Percentiles rank a stretch among this genome's conserved stretches.
phyloP scores from a whole-genome alignment of 2,797 vertebrate genomes.

The Thaleichthys pacificus region DNA sequence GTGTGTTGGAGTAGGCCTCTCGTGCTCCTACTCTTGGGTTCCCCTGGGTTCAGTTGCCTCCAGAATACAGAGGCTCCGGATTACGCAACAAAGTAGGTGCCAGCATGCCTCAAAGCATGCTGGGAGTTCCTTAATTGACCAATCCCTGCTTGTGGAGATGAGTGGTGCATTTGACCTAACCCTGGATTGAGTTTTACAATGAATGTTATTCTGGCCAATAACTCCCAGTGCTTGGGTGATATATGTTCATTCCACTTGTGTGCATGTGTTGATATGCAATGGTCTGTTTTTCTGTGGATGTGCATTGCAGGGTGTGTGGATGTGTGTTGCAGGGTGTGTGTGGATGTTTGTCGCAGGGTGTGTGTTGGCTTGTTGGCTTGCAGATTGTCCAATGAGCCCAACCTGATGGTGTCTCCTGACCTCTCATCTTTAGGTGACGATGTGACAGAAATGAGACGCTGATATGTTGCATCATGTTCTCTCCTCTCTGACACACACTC shows the following conservation, averaged over 20 bases:
- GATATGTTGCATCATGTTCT: not conserved
- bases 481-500: not conserved
- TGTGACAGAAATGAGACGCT: not conserved
- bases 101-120: conserved; percentile 56
- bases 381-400: not conserved
- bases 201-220: not conserved
- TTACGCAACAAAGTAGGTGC: conserved; percentile 83
- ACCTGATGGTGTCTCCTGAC: not conserved
- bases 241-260: not conserved
- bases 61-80: conserved; percentile 81
- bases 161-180: not conserved
- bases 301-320: not conserved
- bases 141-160: conserved; percentile 12
- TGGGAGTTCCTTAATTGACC: conserved; percentile 37
- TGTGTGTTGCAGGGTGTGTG: not conserved
- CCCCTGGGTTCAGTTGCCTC: conserved; percentile 81
- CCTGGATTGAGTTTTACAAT: not conserved
- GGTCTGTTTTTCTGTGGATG: too few species aligned
- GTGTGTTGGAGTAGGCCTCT: conserved; percentile 73
- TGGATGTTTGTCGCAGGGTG: not conserved
- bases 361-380: not conserved
- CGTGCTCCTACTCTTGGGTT: conserved; percentile 71
- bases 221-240: not conserved
- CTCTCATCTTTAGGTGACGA: conserved; percentile 20
- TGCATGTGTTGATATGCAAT: not conserved